Conservation (phyloP, 2,113 vertebrate genomes). For the Periophthalmus modestus region DNA sequence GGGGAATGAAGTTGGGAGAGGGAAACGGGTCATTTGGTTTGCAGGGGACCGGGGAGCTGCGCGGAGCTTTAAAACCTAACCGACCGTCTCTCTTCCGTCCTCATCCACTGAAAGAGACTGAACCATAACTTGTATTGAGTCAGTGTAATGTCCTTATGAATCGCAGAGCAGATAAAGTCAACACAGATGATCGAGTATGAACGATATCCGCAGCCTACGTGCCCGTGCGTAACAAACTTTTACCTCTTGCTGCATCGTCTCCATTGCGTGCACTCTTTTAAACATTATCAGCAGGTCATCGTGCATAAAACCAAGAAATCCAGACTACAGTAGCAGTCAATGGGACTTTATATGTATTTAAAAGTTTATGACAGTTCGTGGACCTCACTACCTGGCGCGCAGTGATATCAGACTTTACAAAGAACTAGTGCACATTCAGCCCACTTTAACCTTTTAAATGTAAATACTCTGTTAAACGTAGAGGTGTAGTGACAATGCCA, state of each 20-base stretch:
- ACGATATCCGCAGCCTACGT: background rate
- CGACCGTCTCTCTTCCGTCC: background rate
- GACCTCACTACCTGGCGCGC: background rate
- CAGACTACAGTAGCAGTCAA: background rate
- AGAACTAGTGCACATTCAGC: background rate
- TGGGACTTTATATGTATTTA: background rate
- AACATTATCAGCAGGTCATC: background rate
- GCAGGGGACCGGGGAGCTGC: conserved; percentile 4
- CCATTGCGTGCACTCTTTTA: background rate
- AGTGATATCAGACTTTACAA: background rate
- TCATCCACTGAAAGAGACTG: background rate
- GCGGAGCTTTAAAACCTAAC: conserved; percentile 7
- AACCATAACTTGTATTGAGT: background rate
- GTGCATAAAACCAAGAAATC: background rate
- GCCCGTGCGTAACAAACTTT: conserved; percentile 42
- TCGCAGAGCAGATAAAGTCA: background rate
- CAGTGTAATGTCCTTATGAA: background rate
- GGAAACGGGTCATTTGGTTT: conserved; percentile 23
- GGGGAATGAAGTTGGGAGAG: conserved; percentile 33
- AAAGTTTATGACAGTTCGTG: background rate
- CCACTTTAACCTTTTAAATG: background rate
- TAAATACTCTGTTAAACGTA: background rate
- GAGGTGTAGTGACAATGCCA: background rate
- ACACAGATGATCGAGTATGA: background rate
- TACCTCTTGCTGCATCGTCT: conserved; percentile 5